Evolutionary conservation across 2,888 invertebrate genomes (phyloP), one percentile per base, ranked within the genome.

Genomic region (Dicranocentrus wangi): DNA sequence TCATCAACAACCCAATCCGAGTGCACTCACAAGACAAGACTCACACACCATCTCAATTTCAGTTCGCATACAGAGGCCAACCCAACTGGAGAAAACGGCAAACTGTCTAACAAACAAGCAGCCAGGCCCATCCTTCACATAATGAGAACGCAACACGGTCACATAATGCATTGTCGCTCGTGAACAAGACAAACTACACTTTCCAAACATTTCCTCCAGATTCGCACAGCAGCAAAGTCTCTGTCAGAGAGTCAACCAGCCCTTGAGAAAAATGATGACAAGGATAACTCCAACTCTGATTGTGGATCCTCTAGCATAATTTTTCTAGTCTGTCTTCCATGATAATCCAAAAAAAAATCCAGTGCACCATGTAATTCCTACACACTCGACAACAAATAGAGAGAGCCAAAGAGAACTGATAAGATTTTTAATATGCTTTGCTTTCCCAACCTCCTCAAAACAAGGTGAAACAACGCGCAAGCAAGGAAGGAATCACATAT

Each of bases 41-140:
- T 71, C 71, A 55, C 27, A 43, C 42, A 32, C 55, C 70, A 60
- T 23, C 27, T 21, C 71, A 71, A 55, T 42, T 71, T 55, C 23
- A 43, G 60, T 17, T 58, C 8, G 19, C 7, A 55, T 19, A 25
- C n/a, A 27, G 27, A 42, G 42, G 65, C 42, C 32, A 47, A n/a
- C 47, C 47, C 47, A 47, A 5, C n/a, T 47, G 47, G 47, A 47
- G 55, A 43, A 47, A 32, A 32, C 10, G 32, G 3, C 32, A 32
- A 10, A 32, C 3, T 32, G 32, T n/a, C n/a, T n/a, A n/a, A n/a
- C n/a, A 71, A 61, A 19, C 43, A 15, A 58, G 17, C 27, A 21
- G 60, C 43, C 39, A 47, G 47, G 17, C 5, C 8, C 17, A 17
- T n/a, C 5, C 47, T n/a, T n/a, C 47, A 39, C 8, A n/a, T 47